Evolutionary conservation across 2,888 invertebrate genomes (phyloP), one percentile per base, ranked within the genome.

Genomic region (Trypoxylon attenuatum): DNA sequence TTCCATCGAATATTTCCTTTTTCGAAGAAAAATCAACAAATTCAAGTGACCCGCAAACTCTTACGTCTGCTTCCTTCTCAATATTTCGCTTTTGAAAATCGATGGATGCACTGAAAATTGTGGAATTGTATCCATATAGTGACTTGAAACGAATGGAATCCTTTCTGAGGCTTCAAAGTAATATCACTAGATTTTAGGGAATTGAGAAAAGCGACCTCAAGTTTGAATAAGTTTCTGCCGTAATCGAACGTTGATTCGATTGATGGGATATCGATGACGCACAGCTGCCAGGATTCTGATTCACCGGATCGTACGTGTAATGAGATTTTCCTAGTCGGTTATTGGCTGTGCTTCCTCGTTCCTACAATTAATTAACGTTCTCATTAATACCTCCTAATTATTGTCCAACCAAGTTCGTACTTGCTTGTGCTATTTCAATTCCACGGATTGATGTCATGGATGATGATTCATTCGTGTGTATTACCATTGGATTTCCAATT

Each of bases 361-460:
- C 60, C 60, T 46, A 23, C 70, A 64, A 73, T 72, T 64, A 72
- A 73, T 72, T 72, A 72, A 61, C 61, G 54, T 38, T 43, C 61
- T 61, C 61, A 60, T 67, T 73, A 69, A 72, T 73, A 56, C 58
- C 43, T 49, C 27, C 41, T 55, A 64, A 70, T 72, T 59, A 67
- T 72, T 73, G 56, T 56, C 52, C 63, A 23, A 15, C 59, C 27
- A 33, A 21, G 45, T 41, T 51, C 42, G 21, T 41, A 67, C 56
- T 59, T 67, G 10, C 13, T 21, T 39, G 5, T 22, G 54, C 45
- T 16, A 27, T 56, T 61, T 56, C 38, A 27, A 43, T 29, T 21
- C 41, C 50, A 42, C 27, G 10, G 21, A 21, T 46, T 13, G 29
- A 13, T 41, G 41, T 41, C 49, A 49, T 6, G 46, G 33, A 52